Evolutionary conservation across 2,113 vertebrate genomes (phyloP).

Genomic region (Cyprinus carpio): DNA sequence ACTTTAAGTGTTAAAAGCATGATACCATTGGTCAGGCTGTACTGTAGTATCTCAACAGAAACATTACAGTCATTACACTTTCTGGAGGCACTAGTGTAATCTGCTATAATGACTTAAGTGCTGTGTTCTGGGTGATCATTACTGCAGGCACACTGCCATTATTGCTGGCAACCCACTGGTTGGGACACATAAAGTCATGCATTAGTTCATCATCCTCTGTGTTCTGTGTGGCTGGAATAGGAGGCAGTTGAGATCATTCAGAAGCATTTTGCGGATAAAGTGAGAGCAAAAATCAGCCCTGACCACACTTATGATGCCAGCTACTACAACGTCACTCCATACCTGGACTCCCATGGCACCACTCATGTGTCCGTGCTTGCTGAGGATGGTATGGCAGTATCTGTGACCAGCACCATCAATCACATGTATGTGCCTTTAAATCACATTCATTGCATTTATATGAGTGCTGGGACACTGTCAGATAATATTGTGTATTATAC

Average conservation of each 20-base stretch:
- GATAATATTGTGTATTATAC: not conserved
- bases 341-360: constrained; percentile 68
- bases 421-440: constrained; percentile 73
- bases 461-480: not conserved
- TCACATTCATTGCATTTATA: not conserved
- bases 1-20: not conserved
- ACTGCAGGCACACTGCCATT: constrained; percentile 24
- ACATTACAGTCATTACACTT: constrained; percentile 33
- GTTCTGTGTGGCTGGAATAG: constrained; percentile 19
- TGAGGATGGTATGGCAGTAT: constrained; percentile 80
- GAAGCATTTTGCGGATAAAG: constrained; percentile 64
- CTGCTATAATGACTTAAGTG: constrained; percentile 38
- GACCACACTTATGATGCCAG: constrained; percentile 44
- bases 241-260: constrained; percentile 61
- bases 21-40: not conserved
- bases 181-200: constrained; percentile 19
- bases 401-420: constrained; percentile 91
- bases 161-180: constrained; percentile 14
- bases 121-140: constrained; percentile 39
- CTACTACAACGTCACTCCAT: constrained; percentile 66
- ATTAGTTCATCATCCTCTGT: constrained; percentile 11
- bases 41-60: constrained; percentile 15
- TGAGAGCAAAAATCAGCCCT: constrained; percentile 70
- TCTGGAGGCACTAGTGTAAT: constrained; percentile 30
- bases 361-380: constrained; percentile 82